A percentile compares a stretch with the other conserved stretches of the same genome.
Conservation (phyloP, 2,888 invertebrate genomes). For the Vesta saturnalis region DNA sequence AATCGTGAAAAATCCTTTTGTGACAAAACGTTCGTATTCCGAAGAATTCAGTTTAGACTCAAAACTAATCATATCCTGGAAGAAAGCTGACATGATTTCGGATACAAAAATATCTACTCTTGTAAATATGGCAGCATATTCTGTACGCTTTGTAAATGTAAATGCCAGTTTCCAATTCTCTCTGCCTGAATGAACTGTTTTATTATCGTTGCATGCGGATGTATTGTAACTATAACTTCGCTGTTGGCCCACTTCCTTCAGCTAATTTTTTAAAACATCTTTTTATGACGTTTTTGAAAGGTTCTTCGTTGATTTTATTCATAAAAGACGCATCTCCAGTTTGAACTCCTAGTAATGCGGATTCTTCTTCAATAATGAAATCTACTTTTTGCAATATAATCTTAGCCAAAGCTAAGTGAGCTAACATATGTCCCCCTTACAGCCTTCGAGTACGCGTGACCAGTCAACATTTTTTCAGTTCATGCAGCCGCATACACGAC, state of each 20-base stretch:
- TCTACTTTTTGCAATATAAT: slow-evolving; percentile 14
- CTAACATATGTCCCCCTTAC: slow-evolving; percentile 4
- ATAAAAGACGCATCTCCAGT: neutral
- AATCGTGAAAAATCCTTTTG: too few species aligned
- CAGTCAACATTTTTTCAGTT: neutral
- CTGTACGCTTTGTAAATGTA: slow-evolving; percentile 18
- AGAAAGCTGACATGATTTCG: slow-evolving; percentile 52
- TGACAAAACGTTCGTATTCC: too few species aligned
- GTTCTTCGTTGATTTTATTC: slow-evolving; percentile 57
- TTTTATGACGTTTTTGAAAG: too few species aligned
- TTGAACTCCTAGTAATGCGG: too few species aligned
- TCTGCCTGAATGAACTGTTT: slow-evolving; percentile 52
- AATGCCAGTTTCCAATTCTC: slow-evolving; percentile 30
- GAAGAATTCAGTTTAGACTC: too few species aligned
- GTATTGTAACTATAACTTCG: slow-evolving; percentile 47
- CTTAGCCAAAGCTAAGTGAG: slow-evolving; percentile 37
- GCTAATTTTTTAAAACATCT: slow-evolving; percentile 55
- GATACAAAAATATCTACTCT: slow-evolving; percentile 52
- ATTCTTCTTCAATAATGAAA: neutral
- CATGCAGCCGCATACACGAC: slow-evolving; percentile 9
- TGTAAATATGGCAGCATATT: slow-evolving; percentile 33
- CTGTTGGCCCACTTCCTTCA: slow-evolving; percentile 43
- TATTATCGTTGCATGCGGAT: slow-evolving; percentile 47
- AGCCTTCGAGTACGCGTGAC: slow-evolving; percentile 1
- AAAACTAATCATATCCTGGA: too few species aligned